A percentile compares a stretch with the other conserved stretches of the same genome.
phyloP scores from a whole-genome alignment of 2,797 vertebrate genomes.

The Muscicapa comitata region DNA sequence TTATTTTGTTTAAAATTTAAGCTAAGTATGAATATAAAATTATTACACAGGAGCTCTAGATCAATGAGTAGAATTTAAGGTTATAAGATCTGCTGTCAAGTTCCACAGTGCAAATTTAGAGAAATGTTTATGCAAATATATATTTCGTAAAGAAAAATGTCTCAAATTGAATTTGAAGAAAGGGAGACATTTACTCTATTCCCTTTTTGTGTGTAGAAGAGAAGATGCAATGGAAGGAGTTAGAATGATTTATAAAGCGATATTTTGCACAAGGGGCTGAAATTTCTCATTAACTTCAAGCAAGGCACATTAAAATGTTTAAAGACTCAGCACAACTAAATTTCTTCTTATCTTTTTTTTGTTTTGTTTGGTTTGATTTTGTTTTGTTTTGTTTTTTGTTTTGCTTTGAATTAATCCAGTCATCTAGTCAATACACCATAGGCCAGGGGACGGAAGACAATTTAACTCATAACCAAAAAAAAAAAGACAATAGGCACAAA shows the following conservation, averaged over 20 bases:
- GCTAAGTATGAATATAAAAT: background rate
- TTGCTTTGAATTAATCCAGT: background rate
- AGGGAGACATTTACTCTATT: background rate
- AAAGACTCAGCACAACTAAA: background rate
- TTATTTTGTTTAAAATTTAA: background rate
- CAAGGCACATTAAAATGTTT: background rate
- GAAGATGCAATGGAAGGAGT: background rate
- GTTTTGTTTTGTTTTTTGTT: too few relatives aligned
- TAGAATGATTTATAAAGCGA: background rate
- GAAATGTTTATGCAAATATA: background rate
- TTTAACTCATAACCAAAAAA: background rate
- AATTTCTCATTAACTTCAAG: background rate
- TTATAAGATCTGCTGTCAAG: background rate
- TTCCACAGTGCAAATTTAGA: background rate
- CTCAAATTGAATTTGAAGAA: conserved; percentile 12
- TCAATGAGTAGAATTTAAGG: background rate
- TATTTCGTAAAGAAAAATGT: background rate
- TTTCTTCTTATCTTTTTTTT: accelerated
- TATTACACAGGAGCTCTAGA: background rate
- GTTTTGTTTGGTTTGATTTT: too few relatives aligned
- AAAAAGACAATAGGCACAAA: background rate
- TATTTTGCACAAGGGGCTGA: background rate
- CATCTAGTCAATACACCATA: background rate
- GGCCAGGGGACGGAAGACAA: background rate
- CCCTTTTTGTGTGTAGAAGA: background rate